Conservation (phyloP, 2,113 vertebrate species). For the Oncorhynchus tshawytscha region DNA sequence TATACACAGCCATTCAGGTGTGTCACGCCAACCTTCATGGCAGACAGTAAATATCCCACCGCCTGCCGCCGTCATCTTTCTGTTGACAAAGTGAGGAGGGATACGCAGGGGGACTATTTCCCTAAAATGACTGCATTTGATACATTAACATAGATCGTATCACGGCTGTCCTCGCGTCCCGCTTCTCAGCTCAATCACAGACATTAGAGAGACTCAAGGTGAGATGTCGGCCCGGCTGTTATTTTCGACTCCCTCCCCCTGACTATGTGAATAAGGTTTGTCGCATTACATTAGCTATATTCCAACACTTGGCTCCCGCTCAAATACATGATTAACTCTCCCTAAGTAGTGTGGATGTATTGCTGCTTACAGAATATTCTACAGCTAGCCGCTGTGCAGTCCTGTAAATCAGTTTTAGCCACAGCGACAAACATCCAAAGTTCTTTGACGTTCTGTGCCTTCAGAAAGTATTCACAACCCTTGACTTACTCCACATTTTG, state of each 20-base stretch:
- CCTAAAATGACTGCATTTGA: constrained; percentile 35
- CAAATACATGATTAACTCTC: constrained; percentile 30
- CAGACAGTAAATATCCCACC: constrained; percentile 25
- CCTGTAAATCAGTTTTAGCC: constrained; percentile 38
- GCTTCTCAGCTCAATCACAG: constrained; percentile 26
- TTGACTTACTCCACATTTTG: too few relatives aligned
- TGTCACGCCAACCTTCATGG: constrained; percentile 43
- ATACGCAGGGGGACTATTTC: constrained; percentile 41
- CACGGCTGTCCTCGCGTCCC: constrained; percentile 8
- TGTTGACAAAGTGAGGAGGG: constrained; percentile 41
- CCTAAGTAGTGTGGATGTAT: constrained; percentile 14
- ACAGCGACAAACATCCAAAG: constrained; percentile 4
- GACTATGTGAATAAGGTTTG: constrained; percentile 25
- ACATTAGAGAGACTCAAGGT: constrained; percentile 38
- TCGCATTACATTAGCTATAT: constrained; percentile 20
- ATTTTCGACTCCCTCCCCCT: constrained; percentile 41
- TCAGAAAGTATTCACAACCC: too few relatives aligned
- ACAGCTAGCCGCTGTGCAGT: background rate
- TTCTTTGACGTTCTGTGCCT: constrained; percentile 18
- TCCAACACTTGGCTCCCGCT: constrained; percentile 18
- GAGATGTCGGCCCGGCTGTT: constrained; percentile 24
- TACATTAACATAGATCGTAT: constrained; percentile 46
- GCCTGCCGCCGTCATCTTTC: constrained; percentile 1
- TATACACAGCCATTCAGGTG: constrained; percentile 33
- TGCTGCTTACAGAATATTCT: background rate